These are phyloP conservation scores for Xestia c-nigrum DNA, from an alignment of 2,888 invertebrate genomes.

Conservation along the genomic window DNA sequence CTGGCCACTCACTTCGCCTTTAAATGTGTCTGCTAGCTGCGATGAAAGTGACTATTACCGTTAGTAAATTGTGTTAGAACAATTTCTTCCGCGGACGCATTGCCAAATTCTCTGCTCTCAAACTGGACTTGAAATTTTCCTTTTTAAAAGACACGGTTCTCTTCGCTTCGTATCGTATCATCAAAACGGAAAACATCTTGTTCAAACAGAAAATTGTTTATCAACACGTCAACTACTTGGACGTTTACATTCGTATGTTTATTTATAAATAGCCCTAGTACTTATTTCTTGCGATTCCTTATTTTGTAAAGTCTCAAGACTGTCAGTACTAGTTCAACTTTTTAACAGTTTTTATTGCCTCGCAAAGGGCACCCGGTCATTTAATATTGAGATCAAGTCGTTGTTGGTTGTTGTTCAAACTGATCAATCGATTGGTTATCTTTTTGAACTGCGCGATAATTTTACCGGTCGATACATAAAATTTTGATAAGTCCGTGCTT, in stretches of 20 bases:
- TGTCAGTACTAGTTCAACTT: constrained; percentile 14
- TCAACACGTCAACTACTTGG: constrained; percentile 77
- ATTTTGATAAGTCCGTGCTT: constrained; percentile 25
- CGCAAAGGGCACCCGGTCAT: constrained; percentile 27
- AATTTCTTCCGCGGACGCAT: constrained; percentile 81
- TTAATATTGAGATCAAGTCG: constrained; percentile 31
- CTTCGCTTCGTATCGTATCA: constrained; percentile 68
- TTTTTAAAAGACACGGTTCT: constrained; percentile 66
- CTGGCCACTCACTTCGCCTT: constrained; percentile 90
- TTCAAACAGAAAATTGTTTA: constrained; percentile 80
- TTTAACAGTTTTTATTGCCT: constrained; percentile 28
- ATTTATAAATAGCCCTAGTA: constrained; percentile 77
- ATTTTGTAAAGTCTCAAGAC: constrained; percentile 49
- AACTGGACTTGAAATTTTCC: constrained; percentile 62
- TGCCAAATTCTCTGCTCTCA: constrained; percentile 76
- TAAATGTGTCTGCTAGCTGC: constrained; percentile 88
- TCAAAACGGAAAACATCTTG: constrained; percentile 76
- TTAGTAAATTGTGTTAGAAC: constrained; percentile 88
- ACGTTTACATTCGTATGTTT: constrained; percentile 78
- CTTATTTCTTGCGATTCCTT: constrained; percentile 76
- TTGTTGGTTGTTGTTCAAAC: constrained; percentile 25
- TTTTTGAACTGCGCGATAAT: constrained; percentile 29
- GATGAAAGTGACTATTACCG: constrained; percentile 90
- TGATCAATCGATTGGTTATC: constrained; percentile 26
- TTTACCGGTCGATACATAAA: constrained; percentile 31